These are phyloP conservation scores for Hemiscyllium ocellatum DNA, from an alignment of 2,113 vertebrate genomes.

Conservation along the genomic window DNA sequence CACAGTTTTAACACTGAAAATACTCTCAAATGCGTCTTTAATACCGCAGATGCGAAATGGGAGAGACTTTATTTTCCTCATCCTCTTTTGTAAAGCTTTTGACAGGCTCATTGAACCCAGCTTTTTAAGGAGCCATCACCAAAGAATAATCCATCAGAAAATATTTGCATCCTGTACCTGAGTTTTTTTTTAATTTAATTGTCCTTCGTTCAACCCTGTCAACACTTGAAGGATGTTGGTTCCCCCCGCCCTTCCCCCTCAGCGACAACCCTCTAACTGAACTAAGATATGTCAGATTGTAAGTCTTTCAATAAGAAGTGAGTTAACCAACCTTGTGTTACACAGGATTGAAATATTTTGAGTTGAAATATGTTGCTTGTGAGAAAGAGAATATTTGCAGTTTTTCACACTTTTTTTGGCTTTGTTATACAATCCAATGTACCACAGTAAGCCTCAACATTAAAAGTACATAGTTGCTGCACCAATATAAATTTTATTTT, in stretches of 20 bases:
- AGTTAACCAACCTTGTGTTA: not conserved
- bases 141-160: not conserved
- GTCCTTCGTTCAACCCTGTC: not conserved
- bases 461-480: not conserved
- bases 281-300: not conserved
- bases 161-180: not conserved
- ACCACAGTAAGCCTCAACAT: not conserved
- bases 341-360: not conserved
- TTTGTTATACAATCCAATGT: not conserved
- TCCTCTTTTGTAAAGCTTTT: not conserved
- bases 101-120: not conserved
- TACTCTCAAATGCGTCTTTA: no score
- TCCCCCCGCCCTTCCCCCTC: no score
- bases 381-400: not conserved
- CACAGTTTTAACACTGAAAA: not conserved
- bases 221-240: not conserved
- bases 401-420: not conserved
- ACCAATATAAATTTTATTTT: not conserved
- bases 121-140: not conserved
- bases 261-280: not conserved
- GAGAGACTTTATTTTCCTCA: not conserved
- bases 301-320: not conserved
- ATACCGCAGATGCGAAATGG: no score
- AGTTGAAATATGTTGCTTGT: not conserved
- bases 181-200: not conserved